phyloP scores from a whole-genome alignment of 2,113 vertebrate species.

The Myiagra hebetior region DNA sequence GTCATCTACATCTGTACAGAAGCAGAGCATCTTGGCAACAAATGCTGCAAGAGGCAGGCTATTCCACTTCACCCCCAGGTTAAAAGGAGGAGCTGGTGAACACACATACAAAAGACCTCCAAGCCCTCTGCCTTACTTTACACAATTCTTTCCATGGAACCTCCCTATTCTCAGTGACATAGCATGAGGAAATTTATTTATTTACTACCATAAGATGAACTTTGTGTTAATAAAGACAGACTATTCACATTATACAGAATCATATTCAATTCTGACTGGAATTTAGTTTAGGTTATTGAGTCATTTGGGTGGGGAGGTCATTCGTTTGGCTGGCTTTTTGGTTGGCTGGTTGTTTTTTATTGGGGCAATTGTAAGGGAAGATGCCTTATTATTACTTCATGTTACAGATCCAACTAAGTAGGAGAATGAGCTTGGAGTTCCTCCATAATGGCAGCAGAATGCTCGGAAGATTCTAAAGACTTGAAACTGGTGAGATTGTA shows the following conservation, averaged over 20 bases:
- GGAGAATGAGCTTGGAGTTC: not conserved
- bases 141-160: accelerated
- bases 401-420: not conserved
- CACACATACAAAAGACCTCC: not conserved
- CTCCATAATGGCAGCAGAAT: not conserved
- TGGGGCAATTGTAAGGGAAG: not conserved
- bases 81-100: not conserved
- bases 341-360: not conserved
- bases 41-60: not conserved
- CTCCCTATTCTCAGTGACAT: not conserved
- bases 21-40: not conserved
- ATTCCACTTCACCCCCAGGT: not conserved
- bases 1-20: not conserved
- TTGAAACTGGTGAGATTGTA: not conserved
- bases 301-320: not conserved
- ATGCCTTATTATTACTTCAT: not conserved
- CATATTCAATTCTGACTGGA: not conserved
- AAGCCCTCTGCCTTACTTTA: not conserved
- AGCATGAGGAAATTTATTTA: not conserved
- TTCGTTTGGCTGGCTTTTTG: not conserved
- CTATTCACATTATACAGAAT: not conserved
- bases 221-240: not conserved
- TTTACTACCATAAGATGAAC: not conserved
- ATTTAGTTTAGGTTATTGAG: not conserved
- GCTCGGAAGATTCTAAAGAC: not conserved